phyloP scores from a whole-genome alignment of 2,888 invertebrate genomes.

The Phalera bucephala region DNA sequence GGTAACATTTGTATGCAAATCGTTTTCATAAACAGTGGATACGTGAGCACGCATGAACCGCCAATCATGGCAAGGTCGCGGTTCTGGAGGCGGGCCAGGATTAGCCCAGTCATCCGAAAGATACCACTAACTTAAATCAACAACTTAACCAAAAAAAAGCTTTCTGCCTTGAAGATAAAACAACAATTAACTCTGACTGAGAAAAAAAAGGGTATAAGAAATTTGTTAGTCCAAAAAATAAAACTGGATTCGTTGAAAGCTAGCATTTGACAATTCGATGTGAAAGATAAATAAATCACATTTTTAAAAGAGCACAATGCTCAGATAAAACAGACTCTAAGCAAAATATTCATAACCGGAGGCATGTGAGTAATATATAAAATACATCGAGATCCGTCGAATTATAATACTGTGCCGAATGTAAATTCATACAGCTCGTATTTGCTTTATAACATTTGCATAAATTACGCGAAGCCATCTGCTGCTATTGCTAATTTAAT shows the following conservation, averaged over 20 bases:
- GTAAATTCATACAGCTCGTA: slow-evolving; percentile 17
- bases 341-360: slow-evolving; percentile 32
- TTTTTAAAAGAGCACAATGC: slow-evolving; percentile 24
- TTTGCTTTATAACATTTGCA: slow-evolving; percentile 9
- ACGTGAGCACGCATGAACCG: slow-evolving; percentile 55
- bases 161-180: slow-evolving; percentile 39
- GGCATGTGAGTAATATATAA: slow-evolving; percentile 14
- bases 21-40: slow-evolving; percentile 58
- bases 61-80: slow-evolving; percentile 59
- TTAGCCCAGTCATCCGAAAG: slow-evolving; percentile 37
- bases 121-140: slow-evolving; percentile 38
- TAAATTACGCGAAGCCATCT: slow-evolving; percentile 1
- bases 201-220: too few relatives aligned
- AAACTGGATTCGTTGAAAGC: too few relatives aligned
- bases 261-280: not conserved
- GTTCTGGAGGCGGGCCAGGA: slow-evolving; percentile 64
- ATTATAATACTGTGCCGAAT: slow-evolving; percentile 11
- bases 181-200: slow-evolving; percentile 8
- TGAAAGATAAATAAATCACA: slow-evolving; percentile 31
- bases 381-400: slow-evolving; percentile 15
- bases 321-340: slow-evolving; percentile 26
- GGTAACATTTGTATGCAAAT: slow-evolving; percentile 62
- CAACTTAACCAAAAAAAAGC: slow-evolving; percentile 40
- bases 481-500: too few relatives aligned
- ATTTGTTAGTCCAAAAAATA: too few relatives aligned